phyloP scores from a whole-genome alignment of 2,113 vertebrate genomes.

The Megalops atlanticus region DNA sequence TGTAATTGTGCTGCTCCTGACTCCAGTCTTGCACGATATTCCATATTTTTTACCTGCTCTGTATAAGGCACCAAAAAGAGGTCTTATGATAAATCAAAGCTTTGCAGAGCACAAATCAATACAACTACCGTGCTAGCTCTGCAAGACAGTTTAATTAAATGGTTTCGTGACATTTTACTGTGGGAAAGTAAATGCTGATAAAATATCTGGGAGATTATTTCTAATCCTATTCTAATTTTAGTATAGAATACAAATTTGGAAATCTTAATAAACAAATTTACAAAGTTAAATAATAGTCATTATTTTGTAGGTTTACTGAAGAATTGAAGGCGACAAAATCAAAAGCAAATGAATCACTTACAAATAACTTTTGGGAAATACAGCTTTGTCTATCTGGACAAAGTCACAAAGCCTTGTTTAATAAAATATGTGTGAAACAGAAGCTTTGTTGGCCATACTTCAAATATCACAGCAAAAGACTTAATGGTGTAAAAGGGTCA shows the following conservation, averaged over 20 bases:
- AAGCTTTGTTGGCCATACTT: not conserved
- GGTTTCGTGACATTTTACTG: not conserved
- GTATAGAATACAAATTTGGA: too few relatives aligned
- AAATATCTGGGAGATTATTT: too few relatives aligned
- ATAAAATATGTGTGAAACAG: not conserved
- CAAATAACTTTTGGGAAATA: too few relatives aligned
- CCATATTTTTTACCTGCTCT: not conserved
- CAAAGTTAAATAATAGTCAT: too few relatives aligned
- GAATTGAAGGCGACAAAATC: too few relatives aligned
- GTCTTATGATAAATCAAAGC: not conserved
- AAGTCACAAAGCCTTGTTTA: not conserved
- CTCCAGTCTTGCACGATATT: not conserved
- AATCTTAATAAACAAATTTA: too few relatives aligned
- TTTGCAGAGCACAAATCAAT: not conserved
- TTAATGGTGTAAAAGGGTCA: conserved; percentile 50
- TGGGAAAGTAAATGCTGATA: not conserved
- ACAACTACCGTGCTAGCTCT: not conserved
- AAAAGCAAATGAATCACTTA: too few relatives aligned
- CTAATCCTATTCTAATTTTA: too few relatives aligned
- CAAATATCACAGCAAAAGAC: conserved; percentile 26
- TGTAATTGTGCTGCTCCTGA: not conserved
- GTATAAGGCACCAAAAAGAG: not conserved
- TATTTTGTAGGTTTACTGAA: too few relatives aligned
- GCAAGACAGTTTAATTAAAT: not conserved
- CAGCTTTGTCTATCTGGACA: too few relatives aligned